Conservation (phyloP, 2,797 vertebrate genomes). For the Nasua narica region DNA sequence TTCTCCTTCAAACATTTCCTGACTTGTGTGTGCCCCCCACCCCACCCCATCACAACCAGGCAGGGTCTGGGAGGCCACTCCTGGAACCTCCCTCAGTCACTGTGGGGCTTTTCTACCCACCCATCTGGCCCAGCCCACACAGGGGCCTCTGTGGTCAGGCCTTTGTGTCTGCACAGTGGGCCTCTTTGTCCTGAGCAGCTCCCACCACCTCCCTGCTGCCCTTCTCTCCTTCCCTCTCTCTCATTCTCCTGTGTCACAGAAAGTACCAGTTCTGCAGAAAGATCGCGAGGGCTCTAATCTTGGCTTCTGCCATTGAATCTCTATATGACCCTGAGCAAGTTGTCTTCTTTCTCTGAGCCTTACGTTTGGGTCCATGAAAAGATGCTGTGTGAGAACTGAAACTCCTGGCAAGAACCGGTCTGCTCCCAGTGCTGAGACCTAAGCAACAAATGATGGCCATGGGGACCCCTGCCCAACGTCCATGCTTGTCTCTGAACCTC, state of each 20-base stretch:
- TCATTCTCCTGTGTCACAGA: background rate
- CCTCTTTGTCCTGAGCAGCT: slow-evolving; percentile 60
- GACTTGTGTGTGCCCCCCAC: background rate
- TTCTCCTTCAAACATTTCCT: slow-evolving; percentile 2
- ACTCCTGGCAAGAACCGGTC: background rate
- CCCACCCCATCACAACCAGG: background rate
- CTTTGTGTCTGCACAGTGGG: slow-evolving; percentile 70
- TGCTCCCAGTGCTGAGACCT: background rate
- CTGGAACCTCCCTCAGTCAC: background rate
- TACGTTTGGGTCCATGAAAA: background rate
- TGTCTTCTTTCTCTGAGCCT: background rate
- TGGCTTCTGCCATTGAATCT: background rate
- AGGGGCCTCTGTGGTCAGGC: slow-evolving; percentile 29
- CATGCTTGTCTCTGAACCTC: background rate
- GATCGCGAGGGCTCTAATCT: background rate
- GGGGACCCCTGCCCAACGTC: background rate
- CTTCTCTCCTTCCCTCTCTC: background rate
- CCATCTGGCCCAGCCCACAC: background rate
- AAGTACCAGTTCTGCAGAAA: background rate
- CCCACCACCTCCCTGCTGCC: background rate
- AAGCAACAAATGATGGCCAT: background rate
- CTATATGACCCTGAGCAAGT: background rate
- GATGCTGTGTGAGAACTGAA: background rate
- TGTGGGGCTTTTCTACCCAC: background rate
- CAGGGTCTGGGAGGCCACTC: background rate